Conservation (phyloP, 2,797 vertebrate genomes). For the Uromys caudimaculatus region DNA sequence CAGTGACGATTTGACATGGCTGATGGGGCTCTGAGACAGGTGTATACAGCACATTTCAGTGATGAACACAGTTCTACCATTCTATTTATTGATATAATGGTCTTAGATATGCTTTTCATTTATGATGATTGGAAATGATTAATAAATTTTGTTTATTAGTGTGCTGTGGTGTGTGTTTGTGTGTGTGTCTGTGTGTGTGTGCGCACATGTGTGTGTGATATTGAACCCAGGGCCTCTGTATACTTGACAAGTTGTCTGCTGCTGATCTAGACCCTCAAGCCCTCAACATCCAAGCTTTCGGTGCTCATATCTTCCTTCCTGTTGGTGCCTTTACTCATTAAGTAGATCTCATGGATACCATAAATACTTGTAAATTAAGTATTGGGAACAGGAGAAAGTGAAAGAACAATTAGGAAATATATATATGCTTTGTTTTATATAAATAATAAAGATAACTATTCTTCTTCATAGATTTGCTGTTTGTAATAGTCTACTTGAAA, state of each 20-base stretch:
- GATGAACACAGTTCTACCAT: conserved; percentile 19
- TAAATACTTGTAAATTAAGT: conserved; percentile 25
- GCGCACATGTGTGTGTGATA: neutral
- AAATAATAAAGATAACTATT: neutral
- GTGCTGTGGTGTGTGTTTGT: neutral
- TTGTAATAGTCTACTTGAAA: conserved; percentile 23
- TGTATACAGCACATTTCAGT: neutral
- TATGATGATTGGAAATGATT: conserved; percentile 15
- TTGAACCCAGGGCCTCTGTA: neutral
- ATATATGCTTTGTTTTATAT: conserved; percentile 1
- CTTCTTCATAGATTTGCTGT: conserved; percentile 6
- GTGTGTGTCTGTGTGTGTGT: neutral
- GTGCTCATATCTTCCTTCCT: neutral
- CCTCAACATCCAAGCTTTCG: neutral
- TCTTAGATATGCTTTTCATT: conserved; percentile 40
- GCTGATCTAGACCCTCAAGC: neutral
- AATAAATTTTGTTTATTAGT: neutral
- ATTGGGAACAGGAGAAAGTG: neutral
- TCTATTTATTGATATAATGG: neutral
- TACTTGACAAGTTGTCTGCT: neutral
- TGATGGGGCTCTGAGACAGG: conserved; percentile 23
- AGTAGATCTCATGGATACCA: conserved; percentile 21
- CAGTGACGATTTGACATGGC: neutral
- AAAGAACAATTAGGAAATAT: conserved; percentile 21
- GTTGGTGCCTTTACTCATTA: neutral